Conservation (phyloP, 1,140 invertebrate genomes). For the Gryllus bimaculatus region DNA sequence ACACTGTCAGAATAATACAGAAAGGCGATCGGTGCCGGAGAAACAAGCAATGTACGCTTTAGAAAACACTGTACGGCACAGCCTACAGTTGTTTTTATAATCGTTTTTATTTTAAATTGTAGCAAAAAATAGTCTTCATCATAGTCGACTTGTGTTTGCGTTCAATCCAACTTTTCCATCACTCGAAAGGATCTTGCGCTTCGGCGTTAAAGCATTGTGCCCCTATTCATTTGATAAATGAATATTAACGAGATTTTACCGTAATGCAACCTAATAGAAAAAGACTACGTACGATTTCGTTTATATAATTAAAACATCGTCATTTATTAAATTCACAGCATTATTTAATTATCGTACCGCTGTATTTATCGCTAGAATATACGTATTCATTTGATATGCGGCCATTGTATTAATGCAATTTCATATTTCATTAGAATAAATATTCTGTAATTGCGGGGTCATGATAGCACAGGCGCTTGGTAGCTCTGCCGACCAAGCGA, state of each 20-base stretch:
- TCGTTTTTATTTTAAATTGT: background rate
- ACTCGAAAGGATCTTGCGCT: background rate
- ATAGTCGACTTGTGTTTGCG: background rate
- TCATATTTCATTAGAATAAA: background rate
- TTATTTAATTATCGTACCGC: background rate
- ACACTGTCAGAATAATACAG: too few relatives aligned
- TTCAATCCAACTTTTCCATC: background rate
- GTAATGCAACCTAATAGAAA: background rate
- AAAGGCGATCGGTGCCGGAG: too few relatives aligned
- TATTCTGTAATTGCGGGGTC: background rate
- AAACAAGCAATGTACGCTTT: too few relatives aligned
- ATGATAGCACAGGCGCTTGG: background rate
- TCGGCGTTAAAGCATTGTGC: background rate
- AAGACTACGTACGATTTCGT: background rate
- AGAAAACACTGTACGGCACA: background rate
- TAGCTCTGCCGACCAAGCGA: too few relatives aligned
- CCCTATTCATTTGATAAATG: background rate
- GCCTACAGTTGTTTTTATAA: background rate
- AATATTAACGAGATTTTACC: background rate
- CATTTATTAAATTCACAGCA: background rate
- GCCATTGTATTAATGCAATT: background rate
- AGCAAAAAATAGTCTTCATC: background rate
- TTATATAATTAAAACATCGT: conserved; percentile 2
- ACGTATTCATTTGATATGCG: background rate
- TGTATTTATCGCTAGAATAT: background rate